phyloP scores from a whole-genome alignment of 1,140 invertebrate genomes.

The Araneus ventricosus region DNA sequence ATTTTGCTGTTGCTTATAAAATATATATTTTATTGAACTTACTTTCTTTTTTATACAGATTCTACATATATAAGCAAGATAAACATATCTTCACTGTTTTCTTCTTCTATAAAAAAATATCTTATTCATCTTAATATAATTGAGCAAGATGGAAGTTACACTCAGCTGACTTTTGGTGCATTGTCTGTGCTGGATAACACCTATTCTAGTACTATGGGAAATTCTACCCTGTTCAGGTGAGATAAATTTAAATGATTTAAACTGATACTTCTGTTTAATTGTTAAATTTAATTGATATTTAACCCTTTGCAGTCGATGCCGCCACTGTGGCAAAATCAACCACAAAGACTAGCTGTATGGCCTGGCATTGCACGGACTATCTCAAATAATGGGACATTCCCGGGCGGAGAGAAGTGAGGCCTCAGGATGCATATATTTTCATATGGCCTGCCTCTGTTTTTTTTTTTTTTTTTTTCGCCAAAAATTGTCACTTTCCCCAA shows the following conservation, averaged over 20 bases:
- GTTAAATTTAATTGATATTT: too few species aligned
- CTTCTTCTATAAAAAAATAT: slow-evolving; percentile 1
- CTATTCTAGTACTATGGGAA: neutral
- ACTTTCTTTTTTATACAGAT: neutral
- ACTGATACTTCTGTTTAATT: too few species aligned
- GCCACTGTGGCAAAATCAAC: too few species aligned
- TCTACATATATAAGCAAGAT: slow-evolving; percentile 7
- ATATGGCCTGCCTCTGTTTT: too few species aligned
- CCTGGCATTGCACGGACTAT: too few species aligned
- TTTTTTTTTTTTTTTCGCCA: too few species aligned
- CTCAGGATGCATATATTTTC: too few species aligned
- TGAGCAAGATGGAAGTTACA: slow-evolving; percentile 1
- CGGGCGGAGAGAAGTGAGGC: too few species aligned
- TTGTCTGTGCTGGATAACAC: neutral
- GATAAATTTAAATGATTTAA: neutral
- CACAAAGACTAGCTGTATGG: too few species aligned
- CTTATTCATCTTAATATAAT: slow-evolving; percentile 36
- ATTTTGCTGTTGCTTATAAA: neutral
- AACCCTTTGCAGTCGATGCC: too few species aligned
- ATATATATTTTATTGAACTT: neutral
- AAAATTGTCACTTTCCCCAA: too few species aligned
- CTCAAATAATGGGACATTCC: too few species aligned
- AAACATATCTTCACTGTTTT: neutral
- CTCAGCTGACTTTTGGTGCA: slow-evolving; percentile 25
- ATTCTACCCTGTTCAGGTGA: slow-evolving; percentile 8